Evolutionary conservation across 2,797 vertebrate species (phyloP).

Genomic region (Microhierax caerulescens): DNA sequence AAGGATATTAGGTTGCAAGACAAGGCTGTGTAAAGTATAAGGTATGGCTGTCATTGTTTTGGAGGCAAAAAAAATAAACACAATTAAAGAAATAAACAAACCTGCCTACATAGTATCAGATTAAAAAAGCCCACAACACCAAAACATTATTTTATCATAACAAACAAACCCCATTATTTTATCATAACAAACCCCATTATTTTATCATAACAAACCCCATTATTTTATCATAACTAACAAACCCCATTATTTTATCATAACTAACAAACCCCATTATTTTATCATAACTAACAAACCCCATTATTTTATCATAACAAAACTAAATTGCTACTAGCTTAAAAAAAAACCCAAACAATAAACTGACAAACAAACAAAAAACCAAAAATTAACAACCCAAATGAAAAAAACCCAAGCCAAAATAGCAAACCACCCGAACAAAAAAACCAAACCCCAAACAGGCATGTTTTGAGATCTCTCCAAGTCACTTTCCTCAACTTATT

Average conservation of each 20-base stretch:
- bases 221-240: background rate
- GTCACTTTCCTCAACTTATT: background rate
- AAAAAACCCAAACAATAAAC: too few species aligned
- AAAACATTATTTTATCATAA: background rate
- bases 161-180: background rate
- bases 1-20: background rate
- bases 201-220: too few species aligned
- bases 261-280: too few species aligned
- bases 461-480: background rate
- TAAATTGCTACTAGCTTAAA: background rate
- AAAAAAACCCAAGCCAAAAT: background rate
- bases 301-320: background rate
- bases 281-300: too few species aligned
- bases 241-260: too few species aligned
- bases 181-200: too few species aligned
- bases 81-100: background rate
- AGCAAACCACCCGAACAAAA: background rate
- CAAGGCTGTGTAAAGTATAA: background rate
- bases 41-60: background rate
- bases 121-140: too few species aligned
- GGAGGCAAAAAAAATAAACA: background rate
- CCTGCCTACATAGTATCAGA: background rate
- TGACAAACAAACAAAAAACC: background rate
- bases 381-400: background rate
- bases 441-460: background rate